Conservation (phyloP, 2,113 vertebrate genomes). For the Stegostoma tigrinum region DNA sequence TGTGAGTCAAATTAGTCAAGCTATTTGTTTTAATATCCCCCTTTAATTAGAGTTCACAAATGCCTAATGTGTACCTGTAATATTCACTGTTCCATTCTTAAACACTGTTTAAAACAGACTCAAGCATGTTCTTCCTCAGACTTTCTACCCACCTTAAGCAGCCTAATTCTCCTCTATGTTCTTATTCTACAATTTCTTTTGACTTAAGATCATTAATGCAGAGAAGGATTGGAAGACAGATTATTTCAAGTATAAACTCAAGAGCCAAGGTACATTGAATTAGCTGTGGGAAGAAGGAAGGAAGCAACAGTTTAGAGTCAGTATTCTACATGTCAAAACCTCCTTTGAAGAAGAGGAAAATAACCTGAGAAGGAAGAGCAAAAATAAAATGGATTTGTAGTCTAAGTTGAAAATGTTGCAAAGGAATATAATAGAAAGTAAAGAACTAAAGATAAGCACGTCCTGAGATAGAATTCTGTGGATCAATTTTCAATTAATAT, state of each 20-base stretch:
- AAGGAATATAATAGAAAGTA: too few relatives aligned
- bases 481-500: too few relatives aligned
- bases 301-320: neutral
- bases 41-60: neutral
- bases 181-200: neutral
- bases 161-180: neutral
- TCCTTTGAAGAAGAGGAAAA: too few relatives aligned
- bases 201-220: neutral
- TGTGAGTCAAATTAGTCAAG: neutral
- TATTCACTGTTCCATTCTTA: neutral
- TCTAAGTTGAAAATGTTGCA: too few relatives aligned
- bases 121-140: neutral
- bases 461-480: too few relatives aligned
- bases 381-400: too few relatives aligned
- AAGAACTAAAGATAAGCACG: too few relatives aligned
- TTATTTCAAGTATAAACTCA: neutral
- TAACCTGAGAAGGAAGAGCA: too few relatives aligned
- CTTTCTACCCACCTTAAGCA: neutral
- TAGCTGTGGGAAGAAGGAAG: neutral
- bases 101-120: neutral
- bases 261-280: neutral
- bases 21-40: neutral
- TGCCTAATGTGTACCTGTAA: neutral
- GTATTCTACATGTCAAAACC: too few relatives aligned
- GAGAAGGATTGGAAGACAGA: neutral